phyloP scores from a whole-genome alignment of 1,140 invertebrate genomes.

The Ridgeia piscesae region DNA sequence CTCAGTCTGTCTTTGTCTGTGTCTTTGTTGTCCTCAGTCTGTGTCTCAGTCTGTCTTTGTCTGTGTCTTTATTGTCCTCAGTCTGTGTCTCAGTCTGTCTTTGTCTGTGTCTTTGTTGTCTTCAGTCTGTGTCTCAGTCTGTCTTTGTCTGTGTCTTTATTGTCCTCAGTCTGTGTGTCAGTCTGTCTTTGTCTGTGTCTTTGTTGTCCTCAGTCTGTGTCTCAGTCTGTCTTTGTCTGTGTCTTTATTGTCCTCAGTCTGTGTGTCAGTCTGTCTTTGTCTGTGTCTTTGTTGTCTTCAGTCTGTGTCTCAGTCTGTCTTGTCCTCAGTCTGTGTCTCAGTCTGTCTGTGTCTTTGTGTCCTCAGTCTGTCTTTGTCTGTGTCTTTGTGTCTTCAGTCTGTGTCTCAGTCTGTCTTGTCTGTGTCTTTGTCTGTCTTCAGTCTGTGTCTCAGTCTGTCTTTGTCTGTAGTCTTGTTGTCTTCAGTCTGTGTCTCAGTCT shows the following conservation, averaged over 20 bases:
- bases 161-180: background rate
- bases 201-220: background rate
- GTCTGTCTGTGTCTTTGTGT: background rate
- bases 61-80: background rate
- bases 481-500: background rate
- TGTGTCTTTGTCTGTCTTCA: background rate
- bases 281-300: too few relatives aligned
- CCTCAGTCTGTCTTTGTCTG: slow-evolving; percentile 56
- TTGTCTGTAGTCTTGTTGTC: background rate
- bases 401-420: background rate
- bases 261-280: slow-evolving; percentile 56
- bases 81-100: too few relatives aligned
- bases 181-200: background rate
- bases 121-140: too few relatives aligned
- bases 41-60: background rate
- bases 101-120: too few relatives aligned
- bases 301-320: too few relatives aligned
- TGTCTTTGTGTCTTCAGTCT: too few relatives aligned
- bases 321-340: too few relatives aligned
- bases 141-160: too few relatives aligned
- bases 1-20: too few relatives aligned
- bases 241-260: too few relatives aligned
- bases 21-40: too few relatives aligned
- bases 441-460: background rate
- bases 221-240: too few relatives aligned